Percentiles rank a stretch among this genome's conserved stretches.
phyloP scores from a whole-genome alignment of 2,888 invertebrate genomes.

The Saturnia pavonia region DNA sequence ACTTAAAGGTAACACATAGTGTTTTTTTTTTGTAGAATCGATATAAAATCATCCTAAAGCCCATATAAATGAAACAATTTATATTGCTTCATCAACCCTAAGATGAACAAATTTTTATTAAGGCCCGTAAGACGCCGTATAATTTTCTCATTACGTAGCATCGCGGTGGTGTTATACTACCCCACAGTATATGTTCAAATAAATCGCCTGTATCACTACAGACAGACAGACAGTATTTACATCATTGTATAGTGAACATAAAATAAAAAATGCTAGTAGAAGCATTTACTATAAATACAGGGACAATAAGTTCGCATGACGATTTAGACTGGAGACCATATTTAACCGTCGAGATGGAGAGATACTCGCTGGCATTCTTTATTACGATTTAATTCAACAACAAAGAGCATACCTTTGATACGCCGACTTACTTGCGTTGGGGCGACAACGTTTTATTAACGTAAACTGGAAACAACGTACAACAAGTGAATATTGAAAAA shows the following conservation, averaged over 20 bases:
- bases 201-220: slow-evolving; percentile 6
- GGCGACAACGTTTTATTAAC: slow-evolving; percentile 28
- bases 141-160: slow-evolving; percentile 72
- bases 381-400: slow-evolving; percentile 79
- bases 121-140: slow-evolving; percentile 73
- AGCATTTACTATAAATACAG: slow-evolving; percentile 7
- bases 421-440: slow-evolving; percentile 60
- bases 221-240: background rate
- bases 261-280: background rate
- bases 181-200: background rate
- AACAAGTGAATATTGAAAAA: background rate
- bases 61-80: slow-evolving; percentile 40
- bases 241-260: background rate
- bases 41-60: slow-evolving; percentile 17
- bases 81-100: slow-evolving; percentile 57
- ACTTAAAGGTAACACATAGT: too few species aligned
- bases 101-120: slow-evolving; percentile 75
- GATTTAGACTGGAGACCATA: slow-evolving; percentile 54
- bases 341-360: slow-evolving; percentile 55
- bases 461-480: background rate
- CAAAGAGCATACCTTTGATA: slow-evolving; percentile 66
- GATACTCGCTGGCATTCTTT: slow-evolving; percentile 66
- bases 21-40: slow-evolving; percentile 14
- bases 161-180: slow-evolving; percentile 13
- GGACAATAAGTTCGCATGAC: slow-evolving; percentile 23